These are phyloP conservation scores for Ochropleura plecta DNA, from an alignment of 2,888 invertebrate species.

Conservation along the genomic window DNA sequence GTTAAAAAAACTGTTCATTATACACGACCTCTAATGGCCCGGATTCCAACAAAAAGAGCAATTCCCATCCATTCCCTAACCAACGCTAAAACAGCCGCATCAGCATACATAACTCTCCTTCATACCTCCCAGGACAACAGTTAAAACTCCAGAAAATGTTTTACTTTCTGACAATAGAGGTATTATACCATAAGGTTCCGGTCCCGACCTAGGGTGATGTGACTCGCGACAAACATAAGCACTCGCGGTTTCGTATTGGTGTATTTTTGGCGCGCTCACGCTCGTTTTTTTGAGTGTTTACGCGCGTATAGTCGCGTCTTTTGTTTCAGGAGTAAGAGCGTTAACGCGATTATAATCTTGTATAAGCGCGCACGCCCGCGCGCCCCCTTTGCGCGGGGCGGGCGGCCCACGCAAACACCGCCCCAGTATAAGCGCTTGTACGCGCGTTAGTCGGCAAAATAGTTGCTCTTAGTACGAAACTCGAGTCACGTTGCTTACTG, in stretches of 20 bases:
- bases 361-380: background rate
- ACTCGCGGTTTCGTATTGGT: background rate
- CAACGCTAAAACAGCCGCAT: conserved; percentile 6
- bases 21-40: conserved; percentile 1
- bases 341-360: background rate
- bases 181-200: background rate
- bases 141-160: conserved; percentile 34
- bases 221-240: background rate
- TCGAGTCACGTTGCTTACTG: background rate
- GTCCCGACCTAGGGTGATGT: background rate
- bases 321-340: background rate
- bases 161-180: conserved; percentile 21
- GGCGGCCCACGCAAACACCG: background rate
- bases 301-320: no score
- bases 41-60: background rate
- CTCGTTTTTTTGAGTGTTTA: background rate
- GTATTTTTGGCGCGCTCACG: background rate
- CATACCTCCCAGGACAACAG: conserved; percentile 25
- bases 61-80: background rate
- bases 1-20: background rate
- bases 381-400: no score
- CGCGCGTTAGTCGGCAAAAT: background rate
- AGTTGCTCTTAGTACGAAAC: background rate
- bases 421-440: background rate
- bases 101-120: conserved; percentile 36